Evolutionary conservation across 2,888 invertebrate genomes (phyloP), one percentile per base, ranked within the genome.

Genomic region (Lithodes maja): DNA sequence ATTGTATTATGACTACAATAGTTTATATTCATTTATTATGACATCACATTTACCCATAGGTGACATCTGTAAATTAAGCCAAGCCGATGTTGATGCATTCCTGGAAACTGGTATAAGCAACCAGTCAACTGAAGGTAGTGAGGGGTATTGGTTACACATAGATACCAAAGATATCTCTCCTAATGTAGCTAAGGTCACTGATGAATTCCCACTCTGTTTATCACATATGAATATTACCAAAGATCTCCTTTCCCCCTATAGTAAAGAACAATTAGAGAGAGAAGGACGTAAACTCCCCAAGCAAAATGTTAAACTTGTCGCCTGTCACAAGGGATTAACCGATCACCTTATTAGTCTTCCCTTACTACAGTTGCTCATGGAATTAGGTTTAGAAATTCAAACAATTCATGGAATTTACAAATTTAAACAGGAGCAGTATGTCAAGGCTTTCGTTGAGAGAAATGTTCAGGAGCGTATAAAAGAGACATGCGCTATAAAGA

Each of bases 171-270:
- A 78, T 52, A 52, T 78, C 52, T 52, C 78, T 33, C 2, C 78
- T 3, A n/a, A 52, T 7, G 52, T 78, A 52, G 78, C 78, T 52
- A 78, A 52, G 52, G 78, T 15, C 52, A 78, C 78, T 2, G 52
- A 78, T 52, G 78, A 78, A 12, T 78, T 78, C 52, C 78, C 78
- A 3, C 78, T 78, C 9, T 78, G 78, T 52, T 15, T 78, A 2
- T 50, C 7, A 15, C 78, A 52, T 52, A 3, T 50, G 12, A 78
- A 50, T 78, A 52, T 78, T 52, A 78, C n/a, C n/a, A n/a, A 49
- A 75, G 75, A 75, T 12, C n/a, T 75, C 1, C 3, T 75, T 33
- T 75, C 75, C 1, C 75, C 75, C 17, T 33, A 12, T 33, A 12
- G 3, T 2, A n/a, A 3, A 33, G 1, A 33, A 33, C 1, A 17